Base-by-base conservation (phyloP, 1,140 invertebrate genomes). In the Pteromalus puparum region DNA sequence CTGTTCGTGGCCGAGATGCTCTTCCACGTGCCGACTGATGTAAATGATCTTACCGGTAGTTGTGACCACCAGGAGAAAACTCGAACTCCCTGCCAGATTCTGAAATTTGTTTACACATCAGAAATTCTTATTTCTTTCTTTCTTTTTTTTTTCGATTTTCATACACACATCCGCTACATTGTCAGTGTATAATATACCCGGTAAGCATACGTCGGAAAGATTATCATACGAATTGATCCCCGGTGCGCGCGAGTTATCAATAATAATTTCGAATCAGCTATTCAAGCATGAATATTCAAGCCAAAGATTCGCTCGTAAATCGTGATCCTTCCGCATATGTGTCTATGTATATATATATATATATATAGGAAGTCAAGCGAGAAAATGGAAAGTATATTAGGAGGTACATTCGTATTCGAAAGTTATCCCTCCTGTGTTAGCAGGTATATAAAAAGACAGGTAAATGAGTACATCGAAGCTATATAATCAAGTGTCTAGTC, bases 31-130 rank as follows among this genome's bases (percentile, higher is more conserved):
- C 72, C 96, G 94, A 26, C 98, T 97, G 10, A 98, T 95, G 87
- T 98, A 97, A n/a, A 98, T 95, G 79, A 99, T 96, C 89, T 97
- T 96, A 1, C 97, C 98, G 83, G 95, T 95, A 83, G 96, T 95
- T 0, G 97, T 97, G 1, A 97, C 93, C 7, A 98, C 96, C 73
- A 99, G 90, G 78, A 98, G 93, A 88, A 97, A 98, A 15, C 95
- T 95, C 72, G 94, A 94, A 81, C 85, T 95, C 1, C 94, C 95
- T 78, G 95, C 93, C 61, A 94, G 90, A 48, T 93, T 94, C 94
- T 95, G 89, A n/a, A 87, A 87, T 81, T 48, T 48, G 46, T 42
- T 42, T 42, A 42, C 9, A 42, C 10, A 9, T 42, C 9, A 42
- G 38, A 34, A n/a, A n/a, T n/a, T n/a, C n/a, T n/a, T n/a, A n/a